These are phyloP conservation scores for Cichladusa arquata DNA, from an alignment of 2,113 vertebrate species.

Conservation along the genomic window DNA sequence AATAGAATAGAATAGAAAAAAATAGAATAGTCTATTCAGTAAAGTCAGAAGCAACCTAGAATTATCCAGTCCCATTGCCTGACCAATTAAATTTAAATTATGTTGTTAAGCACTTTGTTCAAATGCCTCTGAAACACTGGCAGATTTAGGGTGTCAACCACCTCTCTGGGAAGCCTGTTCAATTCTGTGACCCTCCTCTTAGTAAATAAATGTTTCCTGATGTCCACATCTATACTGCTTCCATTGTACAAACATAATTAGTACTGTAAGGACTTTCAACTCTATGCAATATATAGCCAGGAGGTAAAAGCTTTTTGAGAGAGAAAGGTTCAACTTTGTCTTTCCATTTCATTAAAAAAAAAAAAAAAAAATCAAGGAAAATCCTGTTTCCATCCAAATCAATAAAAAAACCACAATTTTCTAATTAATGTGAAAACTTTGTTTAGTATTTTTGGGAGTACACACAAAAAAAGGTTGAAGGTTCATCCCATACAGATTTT, in stretches of 20 bases:
- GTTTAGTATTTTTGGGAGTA: neutral
- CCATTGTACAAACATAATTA: neutral
- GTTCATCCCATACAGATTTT: neutral
- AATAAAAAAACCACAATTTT: neutral
- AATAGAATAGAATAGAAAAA: too few relatives aligned
- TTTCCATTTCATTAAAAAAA: neutral
- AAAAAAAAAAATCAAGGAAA: neutral
- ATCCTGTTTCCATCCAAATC: neutral
- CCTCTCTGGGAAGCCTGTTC: neutral
- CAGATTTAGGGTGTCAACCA: fast-evolving
- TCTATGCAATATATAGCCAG: neutral
- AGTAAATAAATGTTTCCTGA: neutral
- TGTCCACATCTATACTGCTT: neutral
- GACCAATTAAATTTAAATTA: neutral
- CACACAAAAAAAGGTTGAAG: neutral
- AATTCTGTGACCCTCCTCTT: neutral
- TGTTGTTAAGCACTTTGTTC: neutral
- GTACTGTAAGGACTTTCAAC: neutral
- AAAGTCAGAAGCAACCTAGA: neutral
- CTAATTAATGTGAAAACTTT: neutral
- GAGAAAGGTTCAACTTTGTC: neutral
- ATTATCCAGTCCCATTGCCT: neutral
- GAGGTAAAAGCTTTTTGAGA: neutral
- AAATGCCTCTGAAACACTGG: neutral
- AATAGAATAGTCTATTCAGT: neutral